A percentile compares a stretch with the other conserved stretches of the same genome.
These are phyloP conservation scores for Epistrophella euchroma DNA, from an alignment of 2,888 invertebrate genomes.

Conservation along the genomic window DNA sequence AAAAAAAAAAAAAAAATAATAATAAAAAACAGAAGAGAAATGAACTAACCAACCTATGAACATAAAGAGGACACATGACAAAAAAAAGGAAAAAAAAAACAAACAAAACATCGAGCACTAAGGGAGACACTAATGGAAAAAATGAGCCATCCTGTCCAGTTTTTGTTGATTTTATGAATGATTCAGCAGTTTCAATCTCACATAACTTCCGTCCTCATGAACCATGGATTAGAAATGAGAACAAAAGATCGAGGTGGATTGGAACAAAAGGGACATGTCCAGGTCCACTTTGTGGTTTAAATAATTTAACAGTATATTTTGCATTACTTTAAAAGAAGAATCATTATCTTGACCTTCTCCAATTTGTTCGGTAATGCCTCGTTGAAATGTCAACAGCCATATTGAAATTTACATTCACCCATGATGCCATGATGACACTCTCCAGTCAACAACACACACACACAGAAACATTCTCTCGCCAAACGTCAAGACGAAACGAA, in stretches of 20 bases:
- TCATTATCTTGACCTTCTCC: conserved; percentile 19
- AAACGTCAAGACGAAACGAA: conserved; percentile 46
- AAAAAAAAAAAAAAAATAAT: conserved; percentile 13
- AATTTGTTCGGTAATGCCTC: not conserved
- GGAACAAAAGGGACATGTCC: not conserved
- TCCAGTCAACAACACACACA: not conserved
- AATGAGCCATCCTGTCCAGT: conserved; percentile 42
- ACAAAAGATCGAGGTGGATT: not conserved
- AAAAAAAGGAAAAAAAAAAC: not conserved
- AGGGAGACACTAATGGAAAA: conserved; percentile 44
- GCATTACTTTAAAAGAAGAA: conserved; percentile 9
- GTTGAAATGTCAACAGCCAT: conserved; percentile 32
- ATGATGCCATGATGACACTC: conserved; percentile 20
- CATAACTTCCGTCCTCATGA: conserved; percentile 29
- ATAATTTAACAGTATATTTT: not conserved
- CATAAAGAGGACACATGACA: conserved; percentile 38
- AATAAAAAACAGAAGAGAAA: too few species aligned
- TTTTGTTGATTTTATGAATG: conserved; percentile 40
- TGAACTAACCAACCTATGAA: conserved; percentile 5
- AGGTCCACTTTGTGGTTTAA: not conserved
- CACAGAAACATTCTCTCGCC: not conserved
- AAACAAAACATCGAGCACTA: not conserved
- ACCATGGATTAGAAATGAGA: conserved; percentile 30
- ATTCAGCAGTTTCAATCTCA: conserved; percentile 45
- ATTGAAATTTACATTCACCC: conserved; percentile 45